Evolutionary conservation across 2,888 invertebrate species (phyloP).

Genomic region (Litoditis marina): DNA sequence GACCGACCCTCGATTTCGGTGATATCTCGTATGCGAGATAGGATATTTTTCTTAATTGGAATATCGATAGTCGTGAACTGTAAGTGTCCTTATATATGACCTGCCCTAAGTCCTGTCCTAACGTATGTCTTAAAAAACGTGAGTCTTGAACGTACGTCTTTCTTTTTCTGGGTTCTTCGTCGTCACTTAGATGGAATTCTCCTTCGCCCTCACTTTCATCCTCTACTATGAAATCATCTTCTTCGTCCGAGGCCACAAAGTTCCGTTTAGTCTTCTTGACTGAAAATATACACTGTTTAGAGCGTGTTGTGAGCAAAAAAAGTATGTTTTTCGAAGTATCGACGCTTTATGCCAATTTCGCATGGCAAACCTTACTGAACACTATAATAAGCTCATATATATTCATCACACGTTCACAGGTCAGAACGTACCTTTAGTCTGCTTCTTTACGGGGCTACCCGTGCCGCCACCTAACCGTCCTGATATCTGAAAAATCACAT

Average conservation of each 20-base stretch:
- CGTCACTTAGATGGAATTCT: constrained; percentile 23
- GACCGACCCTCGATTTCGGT: not conserved
- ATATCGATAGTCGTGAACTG: no score
- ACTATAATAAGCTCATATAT: not conserved
- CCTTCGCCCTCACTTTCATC: constrained; percentile 29
- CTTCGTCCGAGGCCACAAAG: constrained; percentile 20
- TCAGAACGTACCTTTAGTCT: not conserved
- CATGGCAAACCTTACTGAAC: not conserved
- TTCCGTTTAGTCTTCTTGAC: not conserved
- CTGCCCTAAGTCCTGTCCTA: no score
- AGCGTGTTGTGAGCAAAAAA: not conserved
- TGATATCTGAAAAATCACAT: not conserved
- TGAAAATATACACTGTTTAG: not conserved
- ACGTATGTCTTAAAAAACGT: not conserved
- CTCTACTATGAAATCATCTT: constrained; percentile 30
- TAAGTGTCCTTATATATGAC: no score
- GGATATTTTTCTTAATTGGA: no score
- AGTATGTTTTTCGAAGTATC: not conserved
- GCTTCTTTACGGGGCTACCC: constrained; percentile 3
- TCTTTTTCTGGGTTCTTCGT: constrained; percentile 18
- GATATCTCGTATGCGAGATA: no score
- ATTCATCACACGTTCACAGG: not conserved
- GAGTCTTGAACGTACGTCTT: constrained; percentile 4
- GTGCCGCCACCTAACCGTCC: not conserved
- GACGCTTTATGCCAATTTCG: no score